Evolutionary conservation across 2,113 vertebrate genomes (phyloP).

Genomic region (Lycaon pictus): DNA sequence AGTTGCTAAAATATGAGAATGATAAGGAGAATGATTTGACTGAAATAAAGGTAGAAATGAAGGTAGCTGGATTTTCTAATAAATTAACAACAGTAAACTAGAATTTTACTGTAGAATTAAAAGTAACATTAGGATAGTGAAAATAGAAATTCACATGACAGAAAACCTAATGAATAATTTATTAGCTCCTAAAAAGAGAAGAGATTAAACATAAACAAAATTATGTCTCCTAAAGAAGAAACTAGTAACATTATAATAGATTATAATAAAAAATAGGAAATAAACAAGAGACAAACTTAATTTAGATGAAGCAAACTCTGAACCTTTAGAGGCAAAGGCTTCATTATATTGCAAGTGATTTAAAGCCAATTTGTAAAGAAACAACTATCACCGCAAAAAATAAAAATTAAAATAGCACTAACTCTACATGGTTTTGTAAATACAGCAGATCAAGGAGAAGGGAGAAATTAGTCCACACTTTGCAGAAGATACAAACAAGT

Average conservation of each 20-base stretch:
- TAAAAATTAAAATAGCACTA: not conserved
- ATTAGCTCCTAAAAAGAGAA: not conserved
- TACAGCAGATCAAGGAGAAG: not conserved
- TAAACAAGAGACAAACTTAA: not conserved
- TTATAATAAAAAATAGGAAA: not conserved
- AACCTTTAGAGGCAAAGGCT: not conserved
- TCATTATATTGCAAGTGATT: not conserved
- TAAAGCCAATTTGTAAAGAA: not conserved
- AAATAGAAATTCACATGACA: not conserved
- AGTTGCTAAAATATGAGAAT: not conserved
- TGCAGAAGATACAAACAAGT: not conserved
- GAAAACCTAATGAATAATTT: not conserved
- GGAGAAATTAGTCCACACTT: not conserved
- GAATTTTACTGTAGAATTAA: not conserved
- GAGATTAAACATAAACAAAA: not conserved
- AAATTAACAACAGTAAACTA: not conserved
- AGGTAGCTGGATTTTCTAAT: not conserved
- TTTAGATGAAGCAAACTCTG: not conserved
- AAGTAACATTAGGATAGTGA: not conserved
- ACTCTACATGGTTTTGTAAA: not conserved
- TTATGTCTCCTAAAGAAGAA: not conserved
- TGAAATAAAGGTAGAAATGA: not conserved
- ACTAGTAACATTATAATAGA: not conserved
- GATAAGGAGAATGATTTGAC: not conserved
- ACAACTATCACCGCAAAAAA: not conserved